Conservation (phyloP, 1,140 invertebrate genomes). For the Megalonaias nervosa region DNA sequence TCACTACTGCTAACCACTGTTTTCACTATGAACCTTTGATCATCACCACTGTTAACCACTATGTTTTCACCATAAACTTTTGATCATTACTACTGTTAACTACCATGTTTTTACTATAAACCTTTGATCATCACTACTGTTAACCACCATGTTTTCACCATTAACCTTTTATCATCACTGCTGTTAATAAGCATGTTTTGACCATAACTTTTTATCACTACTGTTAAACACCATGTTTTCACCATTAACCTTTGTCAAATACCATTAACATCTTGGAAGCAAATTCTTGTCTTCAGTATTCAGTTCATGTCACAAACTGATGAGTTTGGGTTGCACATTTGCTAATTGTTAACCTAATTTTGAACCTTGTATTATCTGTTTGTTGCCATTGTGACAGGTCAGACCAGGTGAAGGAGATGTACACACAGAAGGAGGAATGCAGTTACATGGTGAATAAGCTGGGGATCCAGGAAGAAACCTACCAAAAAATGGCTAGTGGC, state of each 20-base stretch:
- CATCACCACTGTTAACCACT: background rate
- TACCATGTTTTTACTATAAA: background rate
- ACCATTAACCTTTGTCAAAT: background rate
- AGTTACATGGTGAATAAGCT: constrained; percentile 58
- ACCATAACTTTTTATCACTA: background rate
- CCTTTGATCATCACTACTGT: background rate
- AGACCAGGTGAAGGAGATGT: constrained; percentile 62
- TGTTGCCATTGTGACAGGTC: constrained; percentile 33
- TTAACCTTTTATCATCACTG: no score
- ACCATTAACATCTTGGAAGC: background rate
- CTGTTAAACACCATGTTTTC: background rate
- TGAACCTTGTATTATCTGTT: no score
- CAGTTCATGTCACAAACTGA: background rate
- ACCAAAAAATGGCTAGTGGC: constrained; percentile 55
- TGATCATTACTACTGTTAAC: background rate
- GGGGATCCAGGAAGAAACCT: constrained; percentile 55
- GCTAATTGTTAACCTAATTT: no score
- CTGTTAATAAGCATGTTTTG: background rate
- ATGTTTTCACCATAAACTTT: no score
- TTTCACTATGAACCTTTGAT: no score
- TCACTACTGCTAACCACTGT: background rate
- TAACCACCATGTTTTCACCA: background rate
- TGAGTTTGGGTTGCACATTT: background rate
- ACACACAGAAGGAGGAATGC: constrained; percentile 55
- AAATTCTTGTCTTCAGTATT: no score